These are phyloP conservation scores for Mola mola DNA, from an alignment of 2,113 vertebrate species.

Conservation along the genomic window DNA sequence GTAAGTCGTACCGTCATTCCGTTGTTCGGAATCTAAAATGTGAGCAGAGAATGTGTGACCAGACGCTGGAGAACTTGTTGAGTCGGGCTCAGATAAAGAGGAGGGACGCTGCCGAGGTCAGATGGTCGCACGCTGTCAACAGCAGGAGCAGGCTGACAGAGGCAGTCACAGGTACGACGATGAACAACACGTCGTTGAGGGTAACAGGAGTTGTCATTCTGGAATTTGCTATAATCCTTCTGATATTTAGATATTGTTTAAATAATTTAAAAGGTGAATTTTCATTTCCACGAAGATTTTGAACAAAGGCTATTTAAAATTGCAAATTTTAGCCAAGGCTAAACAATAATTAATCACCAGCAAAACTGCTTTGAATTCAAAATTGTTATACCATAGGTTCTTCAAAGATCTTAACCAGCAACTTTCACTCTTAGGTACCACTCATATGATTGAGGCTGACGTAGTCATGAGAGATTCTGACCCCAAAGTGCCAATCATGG, in stretches of 20 bases:
- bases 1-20: not conserved
- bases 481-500: slow-evolving; percentile 89
- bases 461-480: slow-evolving; percentile 81
- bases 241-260: no score
- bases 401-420: not conserved
- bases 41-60: slow-evolving; percentile 56
- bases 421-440: slow-evolving; percentile 75
- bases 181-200: not conserved
- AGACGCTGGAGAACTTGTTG: slow-evolving; percentile 82
- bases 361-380: no score
- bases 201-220: not conserved
- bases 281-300: no score
- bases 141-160: slow-evolving; percentile 76
- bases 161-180: slow-evolving; percentile 78
- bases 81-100: slow-evolving; percentile 59
- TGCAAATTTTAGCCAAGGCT: no score
- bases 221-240: not conserved
- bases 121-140: slow-evolving; percentile 88
- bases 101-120: slow-evolving; percentile 82
- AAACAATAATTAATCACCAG: no score
- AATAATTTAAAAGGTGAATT: no score
- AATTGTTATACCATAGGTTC: not conserved
- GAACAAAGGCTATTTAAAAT: no score
- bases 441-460: slow-evolving; percentile 94
- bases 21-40: not conserved